Percentiles rank a stretch among this genome's conserved stretches.
phyloP scores from a whole-genome alignment of 2,113 vertebrate genomes.

The Atractosteus spatula region DNA sequence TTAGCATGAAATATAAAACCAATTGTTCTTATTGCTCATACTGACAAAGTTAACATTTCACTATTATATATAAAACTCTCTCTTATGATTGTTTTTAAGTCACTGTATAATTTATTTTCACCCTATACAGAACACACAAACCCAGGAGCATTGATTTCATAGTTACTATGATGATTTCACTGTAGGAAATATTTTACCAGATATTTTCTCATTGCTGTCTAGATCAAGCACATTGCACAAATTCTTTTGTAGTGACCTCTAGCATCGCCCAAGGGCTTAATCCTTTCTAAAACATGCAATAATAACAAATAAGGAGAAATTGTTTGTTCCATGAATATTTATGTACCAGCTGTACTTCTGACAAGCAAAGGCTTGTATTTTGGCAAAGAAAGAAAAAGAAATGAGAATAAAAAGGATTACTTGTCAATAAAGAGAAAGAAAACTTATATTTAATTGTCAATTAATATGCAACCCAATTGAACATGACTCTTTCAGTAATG shows the following conservation, averaged over 20 bases:
- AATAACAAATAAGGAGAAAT: background rate
- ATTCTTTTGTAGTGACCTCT: background rate
- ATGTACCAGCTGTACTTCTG: background rate
- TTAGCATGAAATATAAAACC: no score
- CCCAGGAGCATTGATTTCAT: no score
- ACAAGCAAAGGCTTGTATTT: background rate
- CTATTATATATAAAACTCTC: no score
- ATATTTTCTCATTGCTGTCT: background rate
- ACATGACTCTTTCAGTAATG: background rate
- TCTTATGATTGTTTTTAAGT: no score
- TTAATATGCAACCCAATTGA: background rate
- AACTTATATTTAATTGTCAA: background rate
- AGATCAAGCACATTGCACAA: background rate
- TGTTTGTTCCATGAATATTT: slow-evolving; percentile 3
- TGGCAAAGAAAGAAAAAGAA: background rate
- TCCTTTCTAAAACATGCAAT: background rate
- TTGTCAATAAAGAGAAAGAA: background rate
- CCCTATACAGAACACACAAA: no score
- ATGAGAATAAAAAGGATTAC: background rate
- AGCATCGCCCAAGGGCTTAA: background rate
- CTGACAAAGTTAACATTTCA: no score
- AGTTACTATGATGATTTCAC: no score
- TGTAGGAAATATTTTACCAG: no score
- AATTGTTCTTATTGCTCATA: no score
- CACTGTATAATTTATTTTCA: no score